These are phyloP conservation scores for Philopotamus ludificatus DNA, from an alignment of 1,140 invertebrate genomes.

Conservation along the genomic window DNA sequence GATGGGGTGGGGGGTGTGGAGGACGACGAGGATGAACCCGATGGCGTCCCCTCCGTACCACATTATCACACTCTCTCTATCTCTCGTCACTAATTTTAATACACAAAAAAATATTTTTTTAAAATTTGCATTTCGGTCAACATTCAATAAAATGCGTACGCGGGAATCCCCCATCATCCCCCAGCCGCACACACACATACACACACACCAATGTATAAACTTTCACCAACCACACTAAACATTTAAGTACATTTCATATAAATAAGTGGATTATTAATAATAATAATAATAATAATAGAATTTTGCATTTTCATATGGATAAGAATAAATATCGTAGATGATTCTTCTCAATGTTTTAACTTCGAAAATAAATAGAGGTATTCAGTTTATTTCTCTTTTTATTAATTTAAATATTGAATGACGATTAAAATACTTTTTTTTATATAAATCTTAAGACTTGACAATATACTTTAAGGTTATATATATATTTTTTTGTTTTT, in stretches of 20 bases:
- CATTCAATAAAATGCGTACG: slow-evolving; percentile 32
- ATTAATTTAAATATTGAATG: slow-evolving; percentile 25
- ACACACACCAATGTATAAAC: slow-evolving; percentile 19
- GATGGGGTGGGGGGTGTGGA: no score
- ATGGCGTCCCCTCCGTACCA: neutral
- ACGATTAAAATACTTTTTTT: slow-evolving; percentile 30
- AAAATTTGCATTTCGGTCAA: slow-evolving; percentile 37
- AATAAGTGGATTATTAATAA: slow-evolving; percentile 30
- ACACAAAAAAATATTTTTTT: slow-evolving; percentile 37
- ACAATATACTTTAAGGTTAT: slow-evolving; percentile 34
- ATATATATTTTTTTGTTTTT: slow-evolving; percentile 27
- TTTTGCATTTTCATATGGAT: slow-evolving; percentile 24
- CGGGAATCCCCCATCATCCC: slow-evolving; percentile 6
- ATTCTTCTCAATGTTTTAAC: slow-evolving; percentile 27
- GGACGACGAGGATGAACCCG: neutral
- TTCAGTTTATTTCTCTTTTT: slow-evolving; percentile 39
- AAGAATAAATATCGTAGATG: slow-evolving; percentile 34
- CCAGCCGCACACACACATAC: no score
- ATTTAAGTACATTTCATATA: slow-evolving; percentile 37
- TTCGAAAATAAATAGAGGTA: slow-evolving; percentile 42
- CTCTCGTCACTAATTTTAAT: slow-evolving; percentile 27
- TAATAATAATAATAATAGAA: slow-evolving; percentile 27
- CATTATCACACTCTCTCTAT: slow-evolving; percentile 14
- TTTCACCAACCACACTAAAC: slow-evolving; percentile 21
- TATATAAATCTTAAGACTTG: slow-evolving; percentile 30